These are phyloP conservation scores for Procavia capensis DNA, from an alignment of 2,113 vertebrate genomes.

Conservation along the genomic window DNA sequence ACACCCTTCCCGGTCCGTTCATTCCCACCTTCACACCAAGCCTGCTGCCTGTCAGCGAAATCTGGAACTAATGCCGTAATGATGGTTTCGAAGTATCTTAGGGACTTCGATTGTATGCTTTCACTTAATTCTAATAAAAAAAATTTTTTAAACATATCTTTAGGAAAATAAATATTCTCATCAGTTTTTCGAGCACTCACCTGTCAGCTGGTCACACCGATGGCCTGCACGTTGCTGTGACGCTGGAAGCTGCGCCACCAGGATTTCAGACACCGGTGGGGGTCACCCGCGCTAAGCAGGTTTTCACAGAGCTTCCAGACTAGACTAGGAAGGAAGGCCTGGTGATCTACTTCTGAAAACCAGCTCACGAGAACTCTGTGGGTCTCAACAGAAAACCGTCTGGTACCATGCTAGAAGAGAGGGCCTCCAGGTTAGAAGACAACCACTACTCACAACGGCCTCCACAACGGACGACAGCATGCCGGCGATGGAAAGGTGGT, in stretches of 20 bases:
- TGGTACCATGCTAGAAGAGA: not conserved
- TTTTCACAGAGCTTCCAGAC: too few relatives aligned
- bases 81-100: not conserved
- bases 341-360: not conserved
- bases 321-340: not conserved
- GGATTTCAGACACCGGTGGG: too few relatives aligned
- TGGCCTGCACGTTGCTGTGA: too few relatives aligned
- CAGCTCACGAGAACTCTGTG: not conserved
- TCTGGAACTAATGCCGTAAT: not conserved
- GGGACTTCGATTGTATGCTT: too few relatives aligned
- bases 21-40: not conserved
- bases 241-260: too few relatives aligned
- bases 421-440: not conserved
- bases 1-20: not conserved
- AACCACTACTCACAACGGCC: not conserved
- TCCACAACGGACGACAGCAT: not conserved
- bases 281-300: too few relatives aligned
- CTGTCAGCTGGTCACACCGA: too few relatives aligned
- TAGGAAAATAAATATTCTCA: not conserved
- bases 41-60: not conserved
- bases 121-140: too few relatives aligned
- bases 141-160: too few relatives aligned
- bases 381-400: not conserved
- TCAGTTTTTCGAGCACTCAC: not conserved
- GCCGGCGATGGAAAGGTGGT: not conserved